phyloP scores from a whole-genome alignment of 2,113 vertebrate genomes.

The Platysteira castanea region DNA sequence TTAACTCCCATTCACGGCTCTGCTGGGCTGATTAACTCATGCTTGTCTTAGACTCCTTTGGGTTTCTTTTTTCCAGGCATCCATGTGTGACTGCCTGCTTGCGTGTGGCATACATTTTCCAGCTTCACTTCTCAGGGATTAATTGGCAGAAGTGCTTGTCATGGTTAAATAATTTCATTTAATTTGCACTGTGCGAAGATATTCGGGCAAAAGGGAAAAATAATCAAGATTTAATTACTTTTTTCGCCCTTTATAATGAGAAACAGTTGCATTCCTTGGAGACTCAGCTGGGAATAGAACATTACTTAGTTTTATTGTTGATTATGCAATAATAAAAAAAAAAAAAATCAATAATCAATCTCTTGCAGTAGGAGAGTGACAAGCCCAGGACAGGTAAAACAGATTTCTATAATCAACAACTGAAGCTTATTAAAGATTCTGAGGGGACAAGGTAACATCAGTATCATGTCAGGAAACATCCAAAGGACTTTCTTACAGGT shows the following conservation, averaged over 20 bases:
- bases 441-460: neutral
- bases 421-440: neutral
- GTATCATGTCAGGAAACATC: neutral
- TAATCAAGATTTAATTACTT: slow-evolving; percentile 63
- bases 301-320: slow-evolving; percentile 34
- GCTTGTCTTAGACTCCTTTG: neutral
- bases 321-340: neutral
- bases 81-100: neutral
- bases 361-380: neutral
- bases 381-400: neutral
- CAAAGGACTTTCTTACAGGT: neutral
- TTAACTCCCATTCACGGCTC: neutral
- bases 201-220: slow-evolving; percentile 62
- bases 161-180: slow-evolving; percentile 54
- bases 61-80: neutral
- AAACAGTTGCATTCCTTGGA: slow-evolving; percentile 38
- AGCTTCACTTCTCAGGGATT: slow-evolving; percentile 27
- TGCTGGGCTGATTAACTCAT: slow-evolving; percentile 14
- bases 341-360: neutral
- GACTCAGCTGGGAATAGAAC: slow-evolving; percentile 7
- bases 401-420: neutral
- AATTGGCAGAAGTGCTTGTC: slow-evolving; percentile 37
- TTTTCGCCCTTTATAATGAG: neutral
- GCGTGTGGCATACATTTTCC: neutral
- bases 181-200: slow-evolving; percentile 42